These are phyloP conservation scores for Lichenostomus cassidix DNA, from an alignment of 2,113 vertebrate species.

Conservation along the genomic window DNA sequence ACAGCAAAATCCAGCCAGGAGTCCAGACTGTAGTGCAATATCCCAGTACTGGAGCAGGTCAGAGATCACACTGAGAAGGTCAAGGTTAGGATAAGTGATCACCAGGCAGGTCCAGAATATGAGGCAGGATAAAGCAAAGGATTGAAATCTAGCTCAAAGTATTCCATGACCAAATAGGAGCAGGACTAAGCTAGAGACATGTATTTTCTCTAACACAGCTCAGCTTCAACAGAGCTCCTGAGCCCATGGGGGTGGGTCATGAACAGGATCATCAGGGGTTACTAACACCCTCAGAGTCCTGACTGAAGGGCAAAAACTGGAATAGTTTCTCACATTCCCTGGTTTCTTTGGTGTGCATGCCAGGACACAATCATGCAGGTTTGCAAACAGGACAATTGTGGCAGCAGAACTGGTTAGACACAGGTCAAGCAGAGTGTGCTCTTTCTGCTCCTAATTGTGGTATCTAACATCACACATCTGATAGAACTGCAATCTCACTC, in stretches of 20 bases:
- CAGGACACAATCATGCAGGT: not conserved
- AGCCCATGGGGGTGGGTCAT: not conserved
- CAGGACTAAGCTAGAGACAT: not conserved
- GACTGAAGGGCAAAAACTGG: not conserved
- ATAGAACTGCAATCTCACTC: not conserved
- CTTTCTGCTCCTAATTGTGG: not conserved
- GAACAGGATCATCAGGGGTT: not conserved
- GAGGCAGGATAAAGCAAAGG: not conserved
- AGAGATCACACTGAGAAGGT: not conserved
- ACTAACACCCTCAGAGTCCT: not conserved
- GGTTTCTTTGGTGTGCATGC: not conserved
- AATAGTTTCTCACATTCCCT: not conserved
- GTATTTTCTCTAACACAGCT: not conserved
- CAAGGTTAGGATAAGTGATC: not conserved
- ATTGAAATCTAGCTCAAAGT: not conserved
- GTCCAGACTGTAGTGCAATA: not conserved
- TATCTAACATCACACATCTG: not conserved
- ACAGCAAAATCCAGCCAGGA: not conserved
- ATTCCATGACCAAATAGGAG: rapidly evolving
- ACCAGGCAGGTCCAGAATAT: not conserved
- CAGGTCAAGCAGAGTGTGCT: not conserved
- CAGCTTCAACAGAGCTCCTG: not conserved
- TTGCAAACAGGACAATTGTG: not conserved
- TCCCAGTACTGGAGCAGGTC: not conserved
- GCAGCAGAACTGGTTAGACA: not conserved